Base-by-base conservation (phyloP, 2,888 invertebrate species). In the Scaptomyza polygonia region DNA sequence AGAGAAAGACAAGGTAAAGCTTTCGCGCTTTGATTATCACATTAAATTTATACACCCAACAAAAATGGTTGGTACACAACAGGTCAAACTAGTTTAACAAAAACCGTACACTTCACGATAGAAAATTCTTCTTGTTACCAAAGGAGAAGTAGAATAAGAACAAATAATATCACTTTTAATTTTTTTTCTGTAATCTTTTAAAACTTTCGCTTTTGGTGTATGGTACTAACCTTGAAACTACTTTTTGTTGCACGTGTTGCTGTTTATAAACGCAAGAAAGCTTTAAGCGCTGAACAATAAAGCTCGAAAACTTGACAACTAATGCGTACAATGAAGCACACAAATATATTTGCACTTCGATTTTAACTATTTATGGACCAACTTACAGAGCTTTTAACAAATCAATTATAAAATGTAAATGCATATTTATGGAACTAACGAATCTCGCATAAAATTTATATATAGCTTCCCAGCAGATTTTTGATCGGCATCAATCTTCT, bases 21-120 rank as follows among this genome's bases (percentile, higher is more conserved):
- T 76, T 62, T 72, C 66, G 39, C 21, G 40, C 18, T 51, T 44
- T 18, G 44, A 36, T 63, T 53, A 70, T 36, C 62, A 56, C 58
- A 59, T 48, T n/a, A 16, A 1, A 12, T 3, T 14, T 0, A 1
- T 39, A 74, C 66, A 63, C 49, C 56, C 48, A 12, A 30, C 5
- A 16, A 30, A 71, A 74, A 54, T 27, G 14, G 27, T 27, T 55
- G 11, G 71, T 48, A 44, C 12, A 8, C 8, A 18, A 29, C 16
- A 18, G 12, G 9, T 5, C 5, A 9, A 53, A 34, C 44, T 11
- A 29, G 32, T n/a, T 27, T 29, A 16, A 2, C 8, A 21, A 29
- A 3, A 18, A 36, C 1, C 29, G 0, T 21, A 27, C 11, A 36
- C 14, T 65, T 42, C 40, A 14, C 7, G 18, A 44, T 2, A 16